Percentiles rank a stretch among this genome's conserved stretches.
These are phyloP conservation scores for Pegoplata infirma DNA, from an alignment of 2,888 invertebrate genomes.

Conservation along the genomic window DNA sequence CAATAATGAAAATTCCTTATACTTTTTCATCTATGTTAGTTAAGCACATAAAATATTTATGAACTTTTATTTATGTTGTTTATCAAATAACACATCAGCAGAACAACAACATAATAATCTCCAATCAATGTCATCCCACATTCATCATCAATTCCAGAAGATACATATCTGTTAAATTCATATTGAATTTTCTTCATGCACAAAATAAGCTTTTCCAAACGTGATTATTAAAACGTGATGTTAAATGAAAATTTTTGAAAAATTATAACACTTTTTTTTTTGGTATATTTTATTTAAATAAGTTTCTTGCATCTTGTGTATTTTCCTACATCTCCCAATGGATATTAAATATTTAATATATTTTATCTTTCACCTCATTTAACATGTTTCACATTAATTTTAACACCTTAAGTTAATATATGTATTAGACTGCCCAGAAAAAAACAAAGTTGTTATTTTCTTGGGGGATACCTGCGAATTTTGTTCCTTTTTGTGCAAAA, in stretches of 20 bases:
- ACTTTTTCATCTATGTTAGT: no score
- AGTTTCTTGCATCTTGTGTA: neutral
- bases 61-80: slow-evolving; percentile 5
- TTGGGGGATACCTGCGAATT: no score
- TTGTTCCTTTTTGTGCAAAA: no score
- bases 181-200: neutral
- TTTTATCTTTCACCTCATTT: slow-evolving; percentile 25
- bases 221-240: slow-evolving; percentile 48
- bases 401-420: neutral
- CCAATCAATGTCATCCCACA: neutral
- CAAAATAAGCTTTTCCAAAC: slow-evolving; percentile 1
- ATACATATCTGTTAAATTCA: neutral
- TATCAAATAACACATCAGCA: neutral
- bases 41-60: neutral
- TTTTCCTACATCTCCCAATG: neutral
- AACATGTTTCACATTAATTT: slow-evolving; percentile 32
- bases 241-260: slow-evolving; percentile 18
- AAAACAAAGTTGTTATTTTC: no score
- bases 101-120: no score
- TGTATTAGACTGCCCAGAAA: no score
- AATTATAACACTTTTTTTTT: neutral
- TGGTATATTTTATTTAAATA: neutral
- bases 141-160: neutral
- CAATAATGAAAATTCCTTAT: no score
- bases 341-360: neutral